Evolutionary conservation across 2,797 vertebrate species (phyloP), one percentile per base, ranked within the genome.

Genomic region (Gallinago nigripennis): DNA sequence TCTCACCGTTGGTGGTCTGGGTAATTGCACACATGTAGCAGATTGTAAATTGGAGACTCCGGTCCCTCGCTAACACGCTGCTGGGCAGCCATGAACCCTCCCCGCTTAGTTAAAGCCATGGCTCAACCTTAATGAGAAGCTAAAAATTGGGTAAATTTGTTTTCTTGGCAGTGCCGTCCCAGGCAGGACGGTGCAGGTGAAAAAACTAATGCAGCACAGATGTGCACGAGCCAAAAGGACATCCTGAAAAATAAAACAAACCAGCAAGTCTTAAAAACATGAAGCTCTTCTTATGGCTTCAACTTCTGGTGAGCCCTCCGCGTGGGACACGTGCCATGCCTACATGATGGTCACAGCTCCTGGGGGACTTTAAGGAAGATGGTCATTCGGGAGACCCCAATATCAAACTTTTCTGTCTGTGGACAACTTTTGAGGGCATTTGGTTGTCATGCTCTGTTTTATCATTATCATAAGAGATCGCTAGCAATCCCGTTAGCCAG

Each of bases 1-100:
- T 94, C 86, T 97, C 97, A 94, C 98, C 2, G 41, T 95, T 97
- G 98, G 98, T 98, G 98, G 98, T 98, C 98, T 94, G 69, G 73
- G 91, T 97, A 98, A 98, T 97, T 98, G 97, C 95, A 97, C 96
- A 97, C 95, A 98, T 96, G 94, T 71, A 97, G 95, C 69, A 96
- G 96, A 96, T 85, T 97, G 97, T 97, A 98, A 98, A 98, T 72
- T 92, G 91, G 94, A 97, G 96, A 91, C 97, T 94, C 80, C 95
- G 72, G 91, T 97, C 96, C 94, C 95, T 90, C 46, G 8, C 93
- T 86, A 95, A 95, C 91, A 57, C 12, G 54, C 93, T 57, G 76
- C 95, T 95, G 93, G 94, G 97, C 94, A 95, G 94, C 96, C 94
- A 70, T 50, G 76, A 95, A 95, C 88, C 65, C 80, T 93, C 85